Conservation (phyloP, 2,113 vertebrate species). For the Pangasianodon gigas region DNA sequence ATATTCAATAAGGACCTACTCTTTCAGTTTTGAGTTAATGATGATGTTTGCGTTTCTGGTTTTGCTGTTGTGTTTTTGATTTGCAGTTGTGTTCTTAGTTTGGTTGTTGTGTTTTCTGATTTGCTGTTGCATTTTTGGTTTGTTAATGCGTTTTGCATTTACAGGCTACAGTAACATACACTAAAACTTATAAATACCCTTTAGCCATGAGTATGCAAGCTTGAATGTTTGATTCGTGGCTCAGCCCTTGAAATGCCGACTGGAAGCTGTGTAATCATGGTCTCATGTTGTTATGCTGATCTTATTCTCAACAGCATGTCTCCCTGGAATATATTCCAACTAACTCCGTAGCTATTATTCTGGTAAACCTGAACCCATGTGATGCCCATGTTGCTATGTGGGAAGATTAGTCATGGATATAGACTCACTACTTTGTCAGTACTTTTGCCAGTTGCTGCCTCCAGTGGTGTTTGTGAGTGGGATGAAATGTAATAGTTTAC, state of each 20-base stretch:
- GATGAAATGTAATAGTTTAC: slow-evolving; percentile 28
- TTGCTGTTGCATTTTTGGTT: neutral
- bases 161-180: neutral
- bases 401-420: slow-evolving; percentile 39
- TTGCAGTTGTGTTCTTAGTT: neutral
- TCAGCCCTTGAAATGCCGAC: neutral
- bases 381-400: slow-evolving; percentile 33
- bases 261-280: neutral
- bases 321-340: slow-evolving; percentile 21
- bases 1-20: neutral
- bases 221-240: neutral
- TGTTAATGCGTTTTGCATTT: neutral
- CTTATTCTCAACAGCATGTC: neutral
- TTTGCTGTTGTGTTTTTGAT: neutral
- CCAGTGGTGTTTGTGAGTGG: slow-evolving; percentile 42
- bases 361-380: slow-evolving; percentile 5
- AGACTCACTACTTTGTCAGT: slow-evolving; percentile 25
- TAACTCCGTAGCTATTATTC: neutral
- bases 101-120: neutral
- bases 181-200: neutral
- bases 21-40: neutral
- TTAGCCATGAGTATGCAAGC: neutral
- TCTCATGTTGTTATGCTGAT: neutral
- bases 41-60: neutral
- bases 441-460: slow-evolving; percentile 45